Conservation (phyloP, 2,113 vertebrate genomes). For the Hippoglossus stenolepis region DNA sequence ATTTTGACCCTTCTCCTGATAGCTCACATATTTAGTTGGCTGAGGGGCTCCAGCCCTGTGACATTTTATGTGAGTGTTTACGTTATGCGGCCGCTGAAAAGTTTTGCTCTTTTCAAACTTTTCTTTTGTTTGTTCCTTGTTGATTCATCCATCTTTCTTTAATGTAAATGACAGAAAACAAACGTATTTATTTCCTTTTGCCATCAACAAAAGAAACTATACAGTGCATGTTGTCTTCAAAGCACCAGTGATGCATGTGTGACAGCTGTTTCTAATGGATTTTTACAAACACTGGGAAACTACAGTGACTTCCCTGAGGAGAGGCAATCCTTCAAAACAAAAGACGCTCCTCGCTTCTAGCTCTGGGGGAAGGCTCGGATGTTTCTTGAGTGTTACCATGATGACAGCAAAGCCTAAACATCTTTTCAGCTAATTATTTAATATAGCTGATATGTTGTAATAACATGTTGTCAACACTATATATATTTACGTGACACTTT, state of each 20-base stretch:
- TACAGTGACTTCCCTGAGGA: slow-evolving; percentile 21
- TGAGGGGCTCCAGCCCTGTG: slow-evolving; percentile 11
- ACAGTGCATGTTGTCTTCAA: slow-evolving; percentile 8
- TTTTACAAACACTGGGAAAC: slow-evolving; percentile 30
- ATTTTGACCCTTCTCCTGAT: slow-evolving; percentile 63
- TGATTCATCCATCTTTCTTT: neutral
- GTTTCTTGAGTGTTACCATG: neutral
- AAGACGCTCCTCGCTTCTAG: slow-evolving; percentile 1
- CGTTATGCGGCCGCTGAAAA: neutral
- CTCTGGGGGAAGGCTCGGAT: neutral
- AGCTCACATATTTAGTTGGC: slow-evolving; percentile 37
- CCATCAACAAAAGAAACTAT: neutral
- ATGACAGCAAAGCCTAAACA: slow-evolving; percentile 22
- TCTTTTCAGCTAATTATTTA: slow-evolving; percentile 10
- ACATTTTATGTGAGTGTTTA: slow-evolving; percentile 1
- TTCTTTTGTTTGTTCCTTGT: neutral
- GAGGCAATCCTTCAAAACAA: slow-evolving; percentile 21
- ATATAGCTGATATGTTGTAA: neutral
- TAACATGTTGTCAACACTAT: neutral
- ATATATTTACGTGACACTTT: neutral
- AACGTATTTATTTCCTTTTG: neutral
- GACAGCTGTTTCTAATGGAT: slow-evolving; percentile 42
- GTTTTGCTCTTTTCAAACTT: neutral
- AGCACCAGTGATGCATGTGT: slow-evolving; percentile 15
- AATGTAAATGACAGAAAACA: neutral